Percentiles rank a stretch among this genome's conserved stretches.
phyloP scores from a whole-genome alignment of 2,888 invertebrate genomes.

The Digitonthophagus gazella region DNA sequence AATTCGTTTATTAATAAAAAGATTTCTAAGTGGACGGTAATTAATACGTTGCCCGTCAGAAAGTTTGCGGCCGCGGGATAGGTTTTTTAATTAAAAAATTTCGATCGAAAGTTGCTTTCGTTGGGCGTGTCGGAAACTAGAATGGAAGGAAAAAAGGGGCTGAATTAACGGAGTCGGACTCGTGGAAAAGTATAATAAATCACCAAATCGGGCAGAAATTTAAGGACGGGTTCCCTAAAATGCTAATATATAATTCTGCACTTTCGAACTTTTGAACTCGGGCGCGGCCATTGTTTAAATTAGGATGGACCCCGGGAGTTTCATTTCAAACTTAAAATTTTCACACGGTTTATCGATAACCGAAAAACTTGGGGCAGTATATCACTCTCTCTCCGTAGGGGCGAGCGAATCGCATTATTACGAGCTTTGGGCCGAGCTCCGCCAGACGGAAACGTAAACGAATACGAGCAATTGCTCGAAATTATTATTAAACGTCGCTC shows the following conservation, averaged over 20 bases:
- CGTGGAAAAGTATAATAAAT: slow-evolving; percentile 26
- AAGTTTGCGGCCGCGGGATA: neutral
- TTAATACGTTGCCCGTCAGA: neutral
- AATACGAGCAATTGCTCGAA: neutral
- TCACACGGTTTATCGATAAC: slow-evolving; percentile 25
- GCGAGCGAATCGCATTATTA: too few relatives aligned
- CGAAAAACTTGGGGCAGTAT: slow-evolving; percentile 12
- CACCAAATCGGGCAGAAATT: slow-evolving; percentile 29
- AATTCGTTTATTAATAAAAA: neutral
- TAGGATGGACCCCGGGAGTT: slow-evolving; percentile 29
- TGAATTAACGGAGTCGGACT: slow-evolving; percentile 26
- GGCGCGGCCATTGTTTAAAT: slow-evolving; percentile 29
- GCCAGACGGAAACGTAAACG: neutral
- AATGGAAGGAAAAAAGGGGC: slow-evolving; percentile 16
- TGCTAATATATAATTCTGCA: slow-evolving; percentile 32
- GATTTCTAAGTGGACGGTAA: neutral
- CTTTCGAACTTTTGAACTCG: slow-evolving; percentile 28
- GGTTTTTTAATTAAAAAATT: slow-evolving; percentile 14
- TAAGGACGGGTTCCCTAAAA: slow-evolving; percentile 29
- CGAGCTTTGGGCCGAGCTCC: neutral
- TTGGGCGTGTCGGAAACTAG: slow-evolving; percentile 6
- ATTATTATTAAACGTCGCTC: neutral
- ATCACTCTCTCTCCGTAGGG: too few relatives aligned
- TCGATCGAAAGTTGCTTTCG: slow-evolving; percentile 8
- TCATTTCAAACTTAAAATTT: slow-evolving; percentile 29